Base-by-base conservation (phyloP, 2,113 vertebrate genomes). In the Barbus barbus region DNA sequence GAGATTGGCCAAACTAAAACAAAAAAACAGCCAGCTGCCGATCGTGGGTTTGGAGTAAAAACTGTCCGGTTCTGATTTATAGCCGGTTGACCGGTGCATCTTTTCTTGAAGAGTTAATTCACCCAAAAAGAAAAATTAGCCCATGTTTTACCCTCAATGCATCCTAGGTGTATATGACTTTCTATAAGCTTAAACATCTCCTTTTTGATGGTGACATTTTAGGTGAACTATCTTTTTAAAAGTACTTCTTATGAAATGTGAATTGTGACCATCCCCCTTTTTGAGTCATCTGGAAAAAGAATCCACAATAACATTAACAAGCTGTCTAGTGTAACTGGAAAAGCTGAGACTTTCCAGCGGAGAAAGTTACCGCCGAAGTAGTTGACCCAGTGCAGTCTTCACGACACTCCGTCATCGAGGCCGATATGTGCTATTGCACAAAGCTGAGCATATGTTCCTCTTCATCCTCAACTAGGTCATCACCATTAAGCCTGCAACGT, bases 391-490 rank as follows among this genome's bases (percentile, higher is more conserved):
- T n/a, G n/a, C 22, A 65, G 31, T 51, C 28, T 36, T 28, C 31
- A 51, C 28, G 12, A 53, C 18, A 24, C 61, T 78, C 73, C 63
- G 61, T 78, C 56, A 58, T 83, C 4, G 53, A 44, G 16, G 44
- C 51, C n/a, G 5, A 51, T 81, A 61, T 60, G 28, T 18, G 61
- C 60, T 20, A 73, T 18, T 36, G 67, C 31, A 33, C 51, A 38
- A 69, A 84, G 78, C 71, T 46, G 44, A 69, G 76, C 77, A 84
- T 56, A 72, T 84, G 63, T 71, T 56, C 83, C 73, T 82, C 72
- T 46, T 28, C 63, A 78, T 71, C 83, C 83, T 44, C 60, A 82
- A 84, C 71, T 78, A 81, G 83, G 63, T 84, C 83, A 84, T 76
- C 74, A 41, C 22, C 72, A 26, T 65, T 82, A 69, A 78, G 79